Evolutionary conservation across 2,113 vertebrate species (phyloP).

Genomic region (Octodon degus): DNA sequence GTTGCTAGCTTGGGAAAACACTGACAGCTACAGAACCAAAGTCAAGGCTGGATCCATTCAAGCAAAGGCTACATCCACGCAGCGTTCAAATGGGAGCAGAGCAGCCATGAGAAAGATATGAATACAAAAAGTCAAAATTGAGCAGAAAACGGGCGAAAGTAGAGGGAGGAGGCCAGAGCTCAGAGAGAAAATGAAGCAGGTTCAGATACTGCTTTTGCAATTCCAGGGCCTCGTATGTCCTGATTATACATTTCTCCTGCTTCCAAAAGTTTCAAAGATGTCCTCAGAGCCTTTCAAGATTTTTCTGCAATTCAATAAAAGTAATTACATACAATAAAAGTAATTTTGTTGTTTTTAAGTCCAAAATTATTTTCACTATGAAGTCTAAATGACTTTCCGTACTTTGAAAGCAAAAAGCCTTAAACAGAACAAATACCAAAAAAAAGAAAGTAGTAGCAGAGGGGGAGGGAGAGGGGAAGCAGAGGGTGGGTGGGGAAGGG

Average conservation of each 20-base stretch:
- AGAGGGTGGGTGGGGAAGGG: too few relatives aligned
- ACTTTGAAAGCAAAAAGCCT: constrained; percentile 37
- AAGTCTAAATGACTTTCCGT: not conserved
- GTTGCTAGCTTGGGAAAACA: not conserved
- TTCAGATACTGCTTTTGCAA: not conserved
- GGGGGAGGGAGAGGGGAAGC: not conserved
- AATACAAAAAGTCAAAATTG: not conserved
- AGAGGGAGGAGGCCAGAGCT: not conserved
- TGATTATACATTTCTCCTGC: not conserved
- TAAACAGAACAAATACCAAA: not conserved
- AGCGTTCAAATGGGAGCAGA: not conserved
- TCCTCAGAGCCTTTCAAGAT: not conserved
- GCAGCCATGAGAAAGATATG: not conserved
- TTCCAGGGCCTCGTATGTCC: not conserved
- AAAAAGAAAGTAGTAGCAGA: not conserved
- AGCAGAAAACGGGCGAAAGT: not conserved
- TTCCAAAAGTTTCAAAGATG: not conserved
- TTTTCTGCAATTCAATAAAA: not conserved
- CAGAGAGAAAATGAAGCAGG: not conserved
- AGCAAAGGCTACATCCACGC: not conserved
- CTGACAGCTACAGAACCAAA: not conserved
- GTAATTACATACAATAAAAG: not conserved
- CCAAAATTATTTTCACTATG: not conserved
- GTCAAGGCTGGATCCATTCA: not conserved
- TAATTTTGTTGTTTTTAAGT: not conserved